Evolutionary conservation across 2,113 vertebrate species (phyloP).

Genomic region (Myanophis thanlyinensis): DNA sequence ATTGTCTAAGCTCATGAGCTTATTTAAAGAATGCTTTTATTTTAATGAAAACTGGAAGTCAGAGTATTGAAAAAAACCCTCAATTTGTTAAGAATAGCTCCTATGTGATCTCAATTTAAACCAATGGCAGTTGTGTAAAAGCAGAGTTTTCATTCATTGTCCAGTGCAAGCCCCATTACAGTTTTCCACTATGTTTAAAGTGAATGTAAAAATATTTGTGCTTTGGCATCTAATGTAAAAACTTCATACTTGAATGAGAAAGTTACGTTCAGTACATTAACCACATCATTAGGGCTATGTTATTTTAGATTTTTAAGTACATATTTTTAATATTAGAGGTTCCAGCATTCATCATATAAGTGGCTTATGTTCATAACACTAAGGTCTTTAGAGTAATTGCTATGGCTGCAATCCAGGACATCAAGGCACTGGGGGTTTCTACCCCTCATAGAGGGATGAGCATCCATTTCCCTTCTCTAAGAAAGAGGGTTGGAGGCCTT

Average conservation of each 20-base stretch:
- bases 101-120: background rate
- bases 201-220: conserved; percentile 76
- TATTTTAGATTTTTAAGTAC: background rate
- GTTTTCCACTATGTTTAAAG: conserved; percentile 48
- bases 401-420: conserved; percentile 2
- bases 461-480: background rate
- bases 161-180: background rate
- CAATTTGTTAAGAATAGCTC: background rate
- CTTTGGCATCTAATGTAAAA: conserved; percentile 67
- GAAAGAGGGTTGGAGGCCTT: background rate
- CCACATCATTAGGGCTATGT: conserved; percentile 17
- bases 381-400: background rate
- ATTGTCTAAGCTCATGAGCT: conserved; percentile 28
- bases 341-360: background rate
- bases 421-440: conserved; percentile 15
- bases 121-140: background rate
- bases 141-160: background rate
- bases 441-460: background rate
- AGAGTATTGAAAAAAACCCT: conserved; percentile 22
- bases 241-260: conserved; percentile 51
- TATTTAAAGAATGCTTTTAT: background rate
- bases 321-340: background rate
- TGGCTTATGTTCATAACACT: background rate
- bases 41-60: conserved; percentile 43
- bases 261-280: conserved; percentile 49